These are phyloP conservation scores for Monopis laevigella DNA, from an alignment of 2,888 invertebrate species.

Conservation along the genomic window DNA sequence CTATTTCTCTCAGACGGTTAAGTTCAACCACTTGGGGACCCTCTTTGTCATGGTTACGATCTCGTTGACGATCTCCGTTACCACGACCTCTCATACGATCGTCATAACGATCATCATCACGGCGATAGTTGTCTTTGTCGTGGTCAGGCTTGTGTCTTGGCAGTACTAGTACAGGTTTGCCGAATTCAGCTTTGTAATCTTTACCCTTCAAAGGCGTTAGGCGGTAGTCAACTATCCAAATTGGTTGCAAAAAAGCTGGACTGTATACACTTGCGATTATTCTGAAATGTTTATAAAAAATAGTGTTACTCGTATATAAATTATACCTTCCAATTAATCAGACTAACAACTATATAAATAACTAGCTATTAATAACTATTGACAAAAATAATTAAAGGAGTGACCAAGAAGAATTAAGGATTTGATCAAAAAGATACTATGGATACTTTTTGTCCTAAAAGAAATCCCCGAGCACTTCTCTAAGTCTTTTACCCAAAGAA, in stretches of 20 bases:
- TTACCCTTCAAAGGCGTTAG: slow-evolving; percentile 48
- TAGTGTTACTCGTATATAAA: no score
- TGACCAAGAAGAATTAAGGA: no score
- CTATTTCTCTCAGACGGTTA: slow-evolving; percentile 3
- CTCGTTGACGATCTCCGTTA: background rate
- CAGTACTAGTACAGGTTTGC: slow-evolving; percentile 46
- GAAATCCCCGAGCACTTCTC: no score
- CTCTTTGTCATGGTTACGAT: background rate
- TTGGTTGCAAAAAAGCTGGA: slow-evolving; percentile 46
- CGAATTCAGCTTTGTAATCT: slow-evolving; percentile 44
- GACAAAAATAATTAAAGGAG: no score
- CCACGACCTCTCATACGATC: background rate
- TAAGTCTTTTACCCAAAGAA: no score
- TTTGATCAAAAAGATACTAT: no score
- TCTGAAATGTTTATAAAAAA: no score
- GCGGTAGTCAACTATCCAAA: slow-evolving; percentile 45
- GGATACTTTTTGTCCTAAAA: no score
- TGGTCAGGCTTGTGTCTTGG: slow-evolving; percentile 24
- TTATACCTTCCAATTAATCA: no score
- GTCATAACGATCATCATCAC: slow-evolving; percentile 4
- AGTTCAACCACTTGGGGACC: background rate
- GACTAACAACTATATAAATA: no score
- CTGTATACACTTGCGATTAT: slow-evolving; percentile 40
- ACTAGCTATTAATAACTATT: background rate
- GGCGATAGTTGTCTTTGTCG: background rate